Conservation (phyloP, 2,888 invertebrate species). For the Nephrocerus scutellatus region DNA sequence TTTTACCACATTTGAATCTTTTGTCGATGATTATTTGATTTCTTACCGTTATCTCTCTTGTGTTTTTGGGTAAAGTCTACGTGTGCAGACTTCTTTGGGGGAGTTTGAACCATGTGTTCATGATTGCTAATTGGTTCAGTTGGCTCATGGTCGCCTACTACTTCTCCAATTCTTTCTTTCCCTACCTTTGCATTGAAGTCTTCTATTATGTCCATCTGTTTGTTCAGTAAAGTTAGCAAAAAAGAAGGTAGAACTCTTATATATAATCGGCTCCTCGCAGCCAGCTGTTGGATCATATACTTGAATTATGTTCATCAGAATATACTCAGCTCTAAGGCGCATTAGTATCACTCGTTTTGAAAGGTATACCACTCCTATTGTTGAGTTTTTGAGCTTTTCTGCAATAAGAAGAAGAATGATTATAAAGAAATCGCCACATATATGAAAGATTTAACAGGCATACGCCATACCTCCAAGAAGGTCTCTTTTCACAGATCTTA, state of each 20-base stretch:
- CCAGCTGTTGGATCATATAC: constrained; percentile 1
- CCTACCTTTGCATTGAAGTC: not conserved
- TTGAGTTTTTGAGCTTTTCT: not conserved
- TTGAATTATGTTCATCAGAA: constrained; percentile 1
- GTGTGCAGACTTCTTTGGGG: no score
- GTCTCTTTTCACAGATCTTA: no score
- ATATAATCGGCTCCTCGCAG: not conserved
- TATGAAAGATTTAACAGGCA: no score
- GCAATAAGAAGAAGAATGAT: no score
- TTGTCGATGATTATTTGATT: no score
- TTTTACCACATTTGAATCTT: not conserved
- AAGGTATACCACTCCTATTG: constrained; percentile 1
- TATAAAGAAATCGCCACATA: no score
- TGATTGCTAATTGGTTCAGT: no score
- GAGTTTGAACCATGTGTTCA: no score
- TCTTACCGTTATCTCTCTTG: not conserved
- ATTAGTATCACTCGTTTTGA: constrained; percentile 1
- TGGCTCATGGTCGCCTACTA: not conserved
- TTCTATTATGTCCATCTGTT: constrained; percentile 1
- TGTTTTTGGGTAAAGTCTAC: no score
- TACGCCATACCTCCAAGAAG: no score
- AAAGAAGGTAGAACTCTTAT: not conserved
- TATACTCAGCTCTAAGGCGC: not conserved
- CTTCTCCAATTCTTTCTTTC: constrained; percentile 1
- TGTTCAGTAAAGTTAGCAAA: not conserved